Conservation (phyloP, 2,888 invertebrate species). For the Lepidochitona cinerea region DNA sequence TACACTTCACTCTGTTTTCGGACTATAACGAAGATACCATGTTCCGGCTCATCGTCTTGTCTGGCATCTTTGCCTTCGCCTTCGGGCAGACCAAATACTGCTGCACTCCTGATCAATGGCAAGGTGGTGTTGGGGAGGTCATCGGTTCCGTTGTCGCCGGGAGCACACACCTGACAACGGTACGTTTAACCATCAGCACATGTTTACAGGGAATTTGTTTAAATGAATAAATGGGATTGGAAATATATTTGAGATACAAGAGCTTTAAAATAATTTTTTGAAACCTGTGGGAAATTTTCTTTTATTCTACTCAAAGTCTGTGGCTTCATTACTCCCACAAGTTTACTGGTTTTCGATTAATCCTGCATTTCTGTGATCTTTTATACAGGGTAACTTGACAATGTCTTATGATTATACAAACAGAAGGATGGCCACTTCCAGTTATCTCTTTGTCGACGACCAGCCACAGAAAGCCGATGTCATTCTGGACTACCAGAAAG, state of each 20-base stretch:
- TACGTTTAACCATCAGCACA: background rate
- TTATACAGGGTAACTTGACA: background rate
- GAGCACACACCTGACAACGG: background rate
- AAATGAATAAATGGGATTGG: too few relatives aligned
- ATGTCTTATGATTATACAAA: background rate
- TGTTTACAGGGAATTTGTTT: too few relatives aligned
- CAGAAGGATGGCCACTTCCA: background rate
- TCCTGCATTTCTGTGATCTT: background rate
- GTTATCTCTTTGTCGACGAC: background rate
- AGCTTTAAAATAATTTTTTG: too few relatives aligned
- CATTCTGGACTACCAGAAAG: background rate
- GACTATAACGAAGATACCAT: background rate
- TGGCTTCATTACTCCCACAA: too few relatives aligned
- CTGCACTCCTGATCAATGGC: conserved; percentile 2
- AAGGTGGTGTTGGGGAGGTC: background rate
- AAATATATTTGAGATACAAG: too few relatives aligned
- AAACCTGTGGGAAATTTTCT: too few relatives aligned
- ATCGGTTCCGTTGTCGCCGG: background rate
- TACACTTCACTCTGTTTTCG: background rate
- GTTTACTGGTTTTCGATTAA: too few relatives aligned
- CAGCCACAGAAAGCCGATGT: background rate
- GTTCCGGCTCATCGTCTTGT: background rate
- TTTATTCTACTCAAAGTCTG: too few relatives aligned
- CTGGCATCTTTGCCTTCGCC: background rate
- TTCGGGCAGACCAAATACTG: background rate